Evolutionary conservation across 2,113 vertebrate species (phyloP).

Genomic region (Rafetus swinhoei): DNA sequence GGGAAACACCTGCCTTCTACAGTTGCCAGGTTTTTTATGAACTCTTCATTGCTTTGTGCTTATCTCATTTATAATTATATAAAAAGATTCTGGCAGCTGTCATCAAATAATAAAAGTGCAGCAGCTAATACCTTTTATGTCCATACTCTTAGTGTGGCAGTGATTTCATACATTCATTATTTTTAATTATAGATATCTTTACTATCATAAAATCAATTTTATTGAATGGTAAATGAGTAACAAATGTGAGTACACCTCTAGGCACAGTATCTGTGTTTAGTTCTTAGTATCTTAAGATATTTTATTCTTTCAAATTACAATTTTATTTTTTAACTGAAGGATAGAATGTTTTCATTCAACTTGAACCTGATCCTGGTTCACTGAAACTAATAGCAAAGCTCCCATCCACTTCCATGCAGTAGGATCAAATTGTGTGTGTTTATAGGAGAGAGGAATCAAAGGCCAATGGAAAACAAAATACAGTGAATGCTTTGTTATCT

Average conservation of each 20-base stretch:
- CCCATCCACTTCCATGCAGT: not conserved
- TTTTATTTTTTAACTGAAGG: not conserved
- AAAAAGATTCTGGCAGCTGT: slow-evolving; percentile 58
- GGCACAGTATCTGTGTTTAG: not conserved
- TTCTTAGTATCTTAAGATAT: not conserved
- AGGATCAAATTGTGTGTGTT: not conserved
- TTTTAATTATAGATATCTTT: not conserved
- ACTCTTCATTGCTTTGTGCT: slow-evolving; percentile 55
- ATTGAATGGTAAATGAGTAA: not conserved
- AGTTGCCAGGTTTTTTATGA: slow-evolving; percentile 57
- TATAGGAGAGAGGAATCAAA: not conserved
- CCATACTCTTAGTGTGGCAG: slow-evolving; percentile 13
- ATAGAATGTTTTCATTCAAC: not conserved
- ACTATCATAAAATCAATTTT: not conserved
- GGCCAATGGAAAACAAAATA: not conserved
- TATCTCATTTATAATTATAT: slow-evolving; percentile 65
- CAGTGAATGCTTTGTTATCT: too few relatives aligned
- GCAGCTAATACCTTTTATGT: not conserved
- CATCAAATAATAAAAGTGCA: slow-evolving; percentile 16
- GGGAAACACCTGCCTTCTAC: slow-evolving; percentile 77
- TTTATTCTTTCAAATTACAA: not conserved
- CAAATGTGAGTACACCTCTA: not conserved
- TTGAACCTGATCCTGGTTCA: not conserved
- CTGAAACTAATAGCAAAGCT: not conserved
- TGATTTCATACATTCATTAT: slow-evolving; percentile 38